Evolutionary conservation across 2,888 invertebrate genomes (phyloP).

Genomic region (Capitulum mitella): DNA sequence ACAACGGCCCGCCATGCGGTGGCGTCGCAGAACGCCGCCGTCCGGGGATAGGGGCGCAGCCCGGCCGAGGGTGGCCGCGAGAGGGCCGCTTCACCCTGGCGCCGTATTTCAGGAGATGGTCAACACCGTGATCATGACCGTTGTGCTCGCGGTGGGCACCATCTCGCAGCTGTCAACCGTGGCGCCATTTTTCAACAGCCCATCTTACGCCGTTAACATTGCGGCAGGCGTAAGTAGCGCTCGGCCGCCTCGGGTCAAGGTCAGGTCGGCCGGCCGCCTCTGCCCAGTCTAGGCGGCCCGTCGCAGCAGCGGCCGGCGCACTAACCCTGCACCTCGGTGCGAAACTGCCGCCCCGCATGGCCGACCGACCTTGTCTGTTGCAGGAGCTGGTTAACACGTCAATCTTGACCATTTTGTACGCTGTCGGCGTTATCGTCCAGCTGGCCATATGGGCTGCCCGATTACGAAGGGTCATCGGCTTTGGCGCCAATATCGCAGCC

Average conservation of each 20-base stretch:
- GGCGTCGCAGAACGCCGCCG: too few species aligned
- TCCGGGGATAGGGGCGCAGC: too few species aligned
- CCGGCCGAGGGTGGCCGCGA: too few species aligned
- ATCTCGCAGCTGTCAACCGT: background rate
- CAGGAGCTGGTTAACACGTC: constrained; percentile 14
- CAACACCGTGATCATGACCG: constrained; percentile 2
- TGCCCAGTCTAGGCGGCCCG: too few species aligned
- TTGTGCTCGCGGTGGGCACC: background rate
- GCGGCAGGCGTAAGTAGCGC: background rate
- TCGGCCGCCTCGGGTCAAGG: background rate
- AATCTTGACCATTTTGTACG: background rate
- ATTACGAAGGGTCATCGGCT: background rate
- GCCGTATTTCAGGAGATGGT: background rate
- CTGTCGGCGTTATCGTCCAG: background rate
- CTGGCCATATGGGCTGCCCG: background rate
- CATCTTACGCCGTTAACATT: background rate
- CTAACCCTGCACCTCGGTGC: background rate
- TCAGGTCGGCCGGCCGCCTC: too few species aligned
- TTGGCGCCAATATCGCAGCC: background rate
- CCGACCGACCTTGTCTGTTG: background rate
- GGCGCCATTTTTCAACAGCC: background rate
- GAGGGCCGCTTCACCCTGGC: too few species aligned
- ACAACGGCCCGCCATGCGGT: too few species aligned
- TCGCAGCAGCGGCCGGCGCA: background rate
- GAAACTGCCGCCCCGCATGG: background rate